Conservation (phyloP, 2,113 vertebrate genomes). For the Mobula birostris region DNA sequence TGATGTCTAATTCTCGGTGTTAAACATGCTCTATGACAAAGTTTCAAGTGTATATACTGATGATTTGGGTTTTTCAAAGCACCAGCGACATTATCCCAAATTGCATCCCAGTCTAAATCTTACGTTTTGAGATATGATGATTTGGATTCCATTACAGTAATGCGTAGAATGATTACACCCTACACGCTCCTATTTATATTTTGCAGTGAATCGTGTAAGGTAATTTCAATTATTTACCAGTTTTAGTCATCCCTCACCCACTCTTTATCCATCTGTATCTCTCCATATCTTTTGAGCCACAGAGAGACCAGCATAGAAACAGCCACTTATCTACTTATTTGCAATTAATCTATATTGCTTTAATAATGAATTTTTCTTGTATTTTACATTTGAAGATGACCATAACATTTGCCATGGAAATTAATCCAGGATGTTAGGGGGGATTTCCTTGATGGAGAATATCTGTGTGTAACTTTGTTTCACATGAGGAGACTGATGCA, state of each 20-base stretch:
- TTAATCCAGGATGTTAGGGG: too few species aligned
- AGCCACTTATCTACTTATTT: neutral
- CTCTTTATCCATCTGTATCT: neutral
- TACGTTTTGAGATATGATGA: neutral
- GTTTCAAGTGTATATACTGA: too few species aligned
- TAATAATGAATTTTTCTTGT: neutral
- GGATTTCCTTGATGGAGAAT: too few species aligned
- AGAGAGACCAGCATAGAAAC: too few species aligned
- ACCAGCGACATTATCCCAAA: too few species aligned
- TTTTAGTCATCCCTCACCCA: conserved; percentile 10
- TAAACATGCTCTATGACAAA: too few species aligned
- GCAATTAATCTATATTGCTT: neutral
- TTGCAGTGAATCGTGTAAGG: neutral
- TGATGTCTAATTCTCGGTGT: too few species aligned
- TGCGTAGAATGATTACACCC: neutral
- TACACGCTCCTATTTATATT: neutral
- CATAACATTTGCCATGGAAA: too few species aligned
- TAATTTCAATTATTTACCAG: neutral
- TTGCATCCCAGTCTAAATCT: too few species aligned
- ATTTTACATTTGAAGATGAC: neutral
- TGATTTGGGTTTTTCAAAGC: too few species aligned
- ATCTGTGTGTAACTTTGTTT: too few species aligned
- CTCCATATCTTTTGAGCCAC: neutral
- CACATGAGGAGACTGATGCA: too few species aligned
- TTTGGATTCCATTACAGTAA: neutral